Base-by-base conservation (phyloP, 2,888 invertebrate species). In the Yponomeuta malinellus region DNA sequence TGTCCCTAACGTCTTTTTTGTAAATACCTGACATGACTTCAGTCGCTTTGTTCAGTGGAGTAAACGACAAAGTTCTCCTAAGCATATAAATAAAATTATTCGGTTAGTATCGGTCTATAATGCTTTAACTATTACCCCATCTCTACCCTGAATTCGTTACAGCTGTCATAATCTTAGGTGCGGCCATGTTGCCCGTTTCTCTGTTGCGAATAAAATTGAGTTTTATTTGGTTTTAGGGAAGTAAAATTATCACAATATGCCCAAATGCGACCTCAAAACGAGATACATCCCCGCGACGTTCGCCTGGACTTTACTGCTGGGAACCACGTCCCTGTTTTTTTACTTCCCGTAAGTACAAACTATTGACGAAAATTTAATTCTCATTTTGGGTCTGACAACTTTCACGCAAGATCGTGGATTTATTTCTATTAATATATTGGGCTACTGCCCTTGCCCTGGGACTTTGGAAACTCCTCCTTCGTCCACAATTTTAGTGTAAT, bases 261-360 rank as follows among this genome's bases (percentile, higher is more conserved):
- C 97, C 95, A 97, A 96, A 96, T 98, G 98, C 94, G 97, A 97
- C 94, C 95, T 97, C 90, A 97, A 97, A 93, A 97, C 98, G 92
- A 97, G 97, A 94, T 97, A 97, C 93, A 95, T 98, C 94, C 99
- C 99, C 92, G 99, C 99, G 92, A 97, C 97, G 86, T 97, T 98
- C 94, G 99, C 99, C 88, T 99, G 99, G 99, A 96, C 96, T 79
- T 94, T 99, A 85, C 95, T 99, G 81, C 94, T 99, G 88, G 96
- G 96, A 86, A 97, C 98, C 80, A 98, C 98, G 80, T 96, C 96
- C 85, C 94, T 98, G 83, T 99, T 98, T 95, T 99, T 98, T 94
- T 97, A 96, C 93, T 98, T 96, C 93, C 98, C 98, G 98, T 99
- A 94, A 98, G 98, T 98, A 92, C 87, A 86, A 82, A 86, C 80